Conservation (phyloP, 2,797 vertebrate genomes). For the Pangasius djambal region DNA sequence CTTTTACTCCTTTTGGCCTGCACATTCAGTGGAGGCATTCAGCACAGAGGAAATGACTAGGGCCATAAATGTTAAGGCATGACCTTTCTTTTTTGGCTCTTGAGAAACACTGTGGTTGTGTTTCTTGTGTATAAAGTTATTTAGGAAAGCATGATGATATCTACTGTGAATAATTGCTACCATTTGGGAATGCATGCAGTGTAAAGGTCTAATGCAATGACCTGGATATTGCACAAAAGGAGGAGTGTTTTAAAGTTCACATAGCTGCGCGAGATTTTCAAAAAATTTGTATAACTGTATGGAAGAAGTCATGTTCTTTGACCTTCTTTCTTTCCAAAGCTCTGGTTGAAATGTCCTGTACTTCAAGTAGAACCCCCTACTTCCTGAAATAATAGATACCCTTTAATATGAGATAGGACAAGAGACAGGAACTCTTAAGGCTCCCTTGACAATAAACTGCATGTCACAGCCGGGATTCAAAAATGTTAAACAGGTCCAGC, state of each 20-base stretch:
- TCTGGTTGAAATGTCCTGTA: background rate
- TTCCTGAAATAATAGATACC: background rate
- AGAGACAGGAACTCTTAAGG: background rate
- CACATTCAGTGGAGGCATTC: conserved; percentile 24
- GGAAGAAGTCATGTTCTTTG: background rate
- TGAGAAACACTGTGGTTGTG: conserved; percentile 42
- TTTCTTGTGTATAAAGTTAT: conserved; percentile 44
- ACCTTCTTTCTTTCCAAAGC: background rate
- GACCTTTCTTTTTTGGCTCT: conserved; percentile 47
- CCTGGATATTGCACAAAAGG: conserved; percentile 54
- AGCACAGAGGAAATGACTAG: conserved; percentile 25
- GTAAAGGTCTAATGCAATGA: conserved; percentile 43
- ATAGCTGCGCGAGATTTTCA: background rate
- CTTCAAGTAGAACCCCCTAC: background rate
- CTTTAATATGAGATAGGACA: background rate
- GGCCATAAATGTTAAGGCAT: conserved; percentile 35
- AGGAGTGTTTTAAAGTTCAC: conserved; percentile 43
- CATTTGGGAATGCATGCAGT: conserved; percentile 38
- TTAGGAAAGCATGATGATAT: conserved; percentile 61
- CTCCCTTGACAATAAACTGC: background rate
- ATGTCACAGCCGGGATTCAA: background rate
- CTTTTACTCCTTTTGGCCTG: conserved; percentile 31
- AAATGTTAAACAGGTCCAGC: background rate
- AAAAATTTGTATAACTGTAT: conserved; percentile 47
- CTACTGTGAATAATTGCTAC: conserved; percentile 61